Conservation (phyloP, 2,113 vertebrate genomes). For the Psephotus haematonotus region DNA sequence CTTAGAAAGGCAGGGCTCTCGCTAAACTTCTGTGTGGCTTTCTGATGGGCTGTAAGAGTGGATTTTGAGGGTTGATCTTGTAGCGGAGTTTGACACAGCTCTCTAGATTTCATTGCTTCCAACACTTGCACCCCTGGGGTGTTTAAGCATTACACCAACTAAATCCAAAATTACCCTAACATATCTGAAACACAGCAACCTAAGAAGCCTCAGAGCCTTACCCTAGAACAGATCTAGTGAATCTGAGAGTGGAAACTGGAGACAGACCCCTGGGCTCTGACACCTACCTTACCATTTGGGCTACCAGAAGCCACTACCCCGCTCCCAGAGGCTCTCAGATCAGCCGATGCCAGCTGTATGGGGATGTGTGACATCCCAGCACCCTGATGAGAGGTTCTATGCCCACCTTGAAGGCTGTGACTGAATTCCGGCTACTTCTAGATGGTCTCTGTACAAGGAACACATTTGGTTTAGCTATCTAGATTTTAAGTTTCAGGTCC, state of each 20-base stretch:
- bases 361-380: neutral
- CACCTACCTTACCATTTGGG: neutral
- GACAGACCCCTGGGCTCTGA: neutral
- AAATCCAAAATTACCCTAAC: neutral
- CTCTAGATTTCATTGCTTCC: neutral
- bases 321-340: neutral
- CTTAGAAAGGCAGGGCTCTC: neutral
- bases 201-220: neutral
- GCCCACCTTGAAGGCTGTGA: neutral
- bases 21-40: neutral
- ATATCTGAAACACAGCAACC: accelerated
- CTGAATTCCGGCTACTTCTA: neutral
- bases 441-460: neutral
- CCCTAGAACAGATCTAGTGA: neutral
- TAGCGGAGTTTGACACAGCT: neutral
- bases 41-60: neutral
- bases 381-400: accelerated
- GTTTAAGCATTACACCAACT: neutral
- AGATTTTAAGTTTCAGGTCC: neutral
- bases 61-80: neutral
- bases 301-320: neutral
- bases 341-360: no score
- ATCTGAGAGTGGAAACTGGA: neutral
- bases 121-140: neutral
- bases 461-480: neutral